Base-by-base conservation (phyloP, 2,888 invertebrate genomes). In the Caenorhabditis sp. region DNA sequence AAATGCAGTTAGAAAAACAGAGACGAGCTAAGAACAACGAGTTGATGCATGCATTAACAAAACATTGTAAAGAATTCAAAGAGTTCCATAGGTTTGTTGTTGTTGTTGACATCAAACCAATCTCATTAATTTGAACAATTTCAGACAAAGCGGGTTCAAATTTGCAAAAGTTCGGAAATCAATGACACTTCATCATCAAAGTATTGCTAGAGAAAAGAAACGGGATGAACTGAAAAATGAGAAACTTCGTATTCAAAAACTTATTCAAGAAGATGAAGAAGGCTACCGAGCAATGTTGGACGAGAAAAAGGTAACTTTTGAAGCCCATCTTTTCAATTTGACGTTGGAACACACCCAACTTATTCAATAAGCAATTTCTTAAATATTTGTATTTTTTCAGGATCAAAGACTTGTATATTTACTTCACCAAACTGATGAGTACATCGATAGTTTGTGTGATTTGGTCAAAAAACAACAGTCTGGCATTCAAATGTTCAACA, bases 261-360 rank as follows among this genome's bases (percentile, higher is more conserved):
- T 99, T 82, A 99, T 99, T 97, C 80, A 96, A 49, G 97, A 99
- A 89, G 99, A 99, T 90, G 99, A 99, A 90, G 97, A 97, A 89
- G 99, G 99, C 71, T 99, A 99, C 90, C 92, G 97, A 79, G 97
- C 97, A 89, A 92, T 99, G 63, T 97, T 99, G 87, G 99, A 99
- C 92, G 96, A 99, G 89, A 97, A 99, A 92, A 99, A 99, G 91
- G 62, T 62, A 17, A 19, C 6, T n/a, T 27, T 21, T 36, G 19
- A 8, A 21, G 23, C 19, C n/a, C n/a, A 14, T 14, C 4, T n/a
- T 5, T 8, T 12, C 17, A 50, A 50, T 50, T 50, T n/a, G n/a
- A n/a, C n/a, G n/a, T n/a, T n/a, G n/a, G n/a, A n/a, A n/a, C n/a
- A n/a, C n/a, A n/a, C n/a, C n/a, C n/a, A n/a, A n/a, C n/a, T n/a